Evolutionary conservation across 2,113 vertebrate genomes (phyloP).

Genomic region (Lamprotornis superbus): DNA sequence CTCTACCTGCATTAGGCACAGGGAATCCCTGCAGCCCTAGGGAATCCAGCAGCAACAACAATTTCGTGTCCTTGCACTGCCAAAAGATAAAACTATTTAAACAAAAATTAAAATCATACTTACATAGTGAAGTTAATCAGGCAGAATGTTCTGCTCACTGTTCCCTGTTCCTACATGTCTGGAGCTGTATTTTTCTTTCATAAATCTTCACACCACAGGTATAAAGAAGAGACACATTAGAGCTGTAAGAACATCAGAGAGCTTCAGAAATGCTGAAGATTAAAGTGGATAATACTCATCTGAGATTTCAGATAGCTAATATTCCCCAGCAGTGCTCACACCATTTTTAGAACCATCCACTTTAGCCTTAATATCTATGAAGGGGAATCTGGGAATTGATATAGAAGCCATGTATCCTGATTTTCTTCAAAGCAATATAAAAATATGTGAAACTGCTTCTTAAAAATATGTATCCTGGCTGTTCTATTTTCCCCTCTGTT

Average conservation of each 20-base stretch:
- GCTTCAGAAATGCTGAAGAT: neutral
- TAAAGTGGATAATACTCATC: neutral
- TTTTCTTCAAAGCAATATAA: neutral
- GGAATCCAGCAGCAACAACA: neutral
- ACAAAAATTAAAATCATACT: neutral
- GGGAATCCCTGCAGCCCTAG: neutral
- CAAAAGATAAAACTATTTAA: neutral
- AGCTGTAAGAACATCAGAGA: neutral
- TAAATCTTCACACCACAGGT: neutral
- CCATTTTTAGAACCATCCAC: neutral
- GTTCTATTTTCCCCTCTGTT: neutral
- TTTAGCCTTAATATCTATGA: neutral
- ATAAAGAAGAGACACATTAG: neutral
- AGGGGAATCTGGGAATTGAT: neutral
- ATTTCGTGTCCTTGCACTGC: neutral
- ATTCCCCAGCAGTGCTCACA: neutral
- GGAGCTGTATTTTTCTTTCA: neutral
- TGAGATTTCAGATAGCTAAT: neutral
- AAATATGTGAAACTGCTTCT: neutral
- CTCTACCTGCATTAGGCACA: neutral
- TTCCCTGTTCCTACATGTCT: neutral
- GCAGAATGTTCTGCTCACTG: neutral
- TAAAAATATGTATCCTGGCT: neutral
- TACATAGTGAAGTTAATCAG: neutral
- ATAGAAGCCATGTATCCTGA: neutral